Evolutionary conservation across 2,888 invertebrate genomes (phyloP), one percentile per base, ranked within the genome.

Genomic region (Lasioglossum lativentre): DNA sequence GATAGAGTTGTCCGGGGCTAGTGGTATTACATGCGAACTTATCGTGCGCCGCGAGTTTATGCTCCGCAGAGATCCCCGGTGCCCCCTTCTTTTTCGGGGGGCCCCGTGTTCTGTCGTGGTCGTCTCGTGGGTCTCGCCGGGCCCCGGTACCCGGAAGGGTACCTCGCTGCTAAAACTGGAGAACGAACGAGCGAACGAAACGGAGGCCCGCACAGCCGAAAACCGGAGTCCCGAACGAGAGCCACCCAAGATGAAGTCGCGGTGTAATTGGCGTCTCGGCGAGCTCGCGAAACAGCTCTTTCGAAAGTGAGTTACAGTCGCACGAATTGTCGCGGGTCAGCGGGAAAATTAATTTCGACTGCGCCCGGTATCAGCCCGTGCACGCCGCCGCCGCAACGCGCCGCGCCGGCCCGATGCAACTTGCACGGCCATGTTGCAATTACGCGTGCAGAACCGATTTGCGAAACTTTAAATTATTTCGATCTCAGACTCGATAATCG

Each of bases 1-100:
- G 85, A 84, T 86, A 86, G 86, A 90, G 87, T 84, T 74, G 86
- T 76, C 81, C 52, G 38, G 38, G 45, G 56, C 66, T 83, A 78
- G 78, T 75, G 78, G 82, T 80, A 89, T 85, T 86, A 81, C 84
- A 83, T 42, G 78, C 75, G 75, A 68, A 74, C 74, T 78, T 85
- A 75, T 88, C 80, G 79, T 72, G 66, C 40, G 59, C 74, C 59
- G 80, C 76, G 73, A 71, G 79, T 72, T 85, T 80, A 73, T 83
- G 75, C 59, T 59, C 71, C 56, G 68, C 56, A 66, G 40, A 23
- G 59, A 52, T 52, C 16, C 59, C 52, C 27, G 27, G 71, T 59
- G 16, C 47, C 30, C 66, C n/a, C n/a, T 45, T 34, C 38, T 47
- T 40, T 59, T 42, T 40, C 42, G 30, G 30, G 30, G 23, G 52